Evolutionary conservation across 2,888 invertebrate species (phyloP).

Genomic region (Brenthis hecate): DNA sequence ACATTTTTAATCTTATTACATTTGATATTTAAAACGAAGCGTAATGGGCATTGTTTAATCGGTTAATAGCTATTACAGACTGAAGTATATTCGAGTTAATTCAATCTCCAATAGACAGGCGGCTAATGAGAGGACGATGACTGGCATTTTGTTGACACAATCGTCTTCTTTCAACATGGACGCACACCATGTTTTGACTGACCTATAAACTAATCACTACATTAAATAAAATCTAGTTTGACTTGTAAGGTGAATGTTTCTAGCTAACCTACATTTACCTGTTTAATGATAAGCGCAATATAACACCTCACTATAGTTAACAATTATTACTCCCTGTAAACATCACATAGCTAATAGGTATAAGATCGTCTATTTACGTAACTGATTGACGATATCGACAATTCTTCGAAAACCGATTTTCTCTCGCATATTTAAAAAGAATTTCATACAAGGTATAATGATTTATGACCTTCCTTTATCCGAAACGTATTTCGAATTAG

Average conservation of each 20-base stretch:
- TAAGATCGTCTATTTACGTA: conserved; percentile 6
- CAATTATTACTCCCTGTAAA: neutral
- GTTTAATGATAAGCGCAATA: neutral
- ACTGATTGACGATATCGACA: conserved; percentile 66
- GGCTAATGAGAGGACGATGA: conserved; percentile 75
- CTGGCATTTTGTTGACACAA: conserved; percentile 62
- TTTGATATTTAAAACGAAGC: conserved; percentile 33
- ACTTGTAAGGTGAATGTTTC: conserved; percentile 22
- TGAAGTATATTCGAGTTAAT: conserved; percentile 69
- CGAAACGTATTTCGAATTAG: conserved; percentile 82
- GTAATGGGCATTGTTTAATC: conserved; percentile 61
- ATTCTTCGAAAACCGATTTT: conserved; percentile 72
- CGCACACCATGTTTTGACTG: conserved; percentile 56
- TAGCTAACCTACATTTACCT: neutral
- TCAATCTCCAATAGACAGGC: conserved; percentile 69
- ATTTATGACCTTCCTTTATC: conserved; percentile 80
- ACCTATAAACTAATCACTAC: conserved; percentile 52
- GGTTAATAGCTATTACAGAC: conserved; percentile 60
- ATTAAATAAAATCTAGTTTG: conserved; percentile 45
- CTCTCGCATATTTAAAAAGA: conserved; percentile 69
- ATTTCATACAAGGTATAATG: conserved; percentile 71
- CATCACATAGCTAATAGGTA: conserved; percentile 5
- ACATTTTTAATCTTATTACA: conserved; percentile 31
- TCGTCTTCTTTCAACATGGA: conserved; percentile 47
- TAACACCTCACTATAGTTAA: neutral